These are phyloP conservation scores for Crossocerus cetratus DNA, from an alignment of 2,888 invertebrate genomes.

Conservation along the genomic window DNA sequence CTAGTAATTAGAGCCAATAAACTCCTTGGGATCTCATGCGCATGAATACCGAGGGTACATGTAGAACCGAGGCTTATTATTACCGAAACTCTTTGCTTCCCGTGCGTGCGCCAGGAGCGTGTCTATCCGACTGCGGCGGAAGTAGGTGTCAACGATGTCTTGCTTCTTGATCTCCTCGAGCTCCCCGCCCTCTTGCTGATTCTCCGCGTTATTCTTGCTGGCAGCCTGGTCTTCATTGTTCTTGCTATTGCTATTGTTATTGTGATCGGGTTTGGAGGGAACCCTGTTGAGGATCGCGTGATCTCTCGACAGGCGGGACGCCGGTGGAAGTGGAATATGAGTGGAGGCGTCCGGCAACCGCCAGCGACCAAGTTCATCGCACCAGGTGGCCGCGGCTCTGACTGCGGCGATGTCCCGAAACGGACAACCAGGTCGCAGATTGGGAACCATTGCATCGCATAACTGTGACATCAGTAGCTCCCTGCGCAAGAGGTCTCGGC, in stretches of 20 bases:
- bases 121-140: constrained; percentile 71
- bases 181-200: constrained; percentile 41
- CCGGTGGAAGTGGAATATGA: constrained; percentile 70
- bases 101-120: constrained; percentile 70
- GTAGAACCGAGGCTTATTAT: neutral
- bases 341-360: constrained; percentile 68
- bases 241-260: constrained; percentile 63
- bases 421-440: constrained; percentile 74
- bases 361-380: constrained; percentile 74
- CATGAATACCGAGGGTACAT: too few species aligned
- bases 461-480: constrained; percentile 73
- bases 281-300: neutral
- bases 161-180: constrained; percentile 47
- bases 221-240: constrained; percentile 45
- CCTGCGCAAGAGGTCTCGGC: constrained; percentile 72
- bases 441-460: constrained; percentile 74
- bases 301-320: constrained; percentile 55
- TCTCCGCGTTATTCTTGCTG: constrained; percentile 40
- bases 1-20: too few species aligned
- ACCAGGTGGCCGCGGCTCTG: constrained; percentile 72
- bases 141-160: constrained; percentile 71
- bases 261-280: constrained; percentile 61
- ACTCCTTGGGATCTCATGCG: too few species aligned
- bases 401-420: constrained; percentile 69
- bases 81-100: constrained; percentile 73